Percentiles rank a stretch among this genome's conserved stretches.
Conservation (phyloP, 2,113 vertebrate species). For the Rhea americana region DNA sequence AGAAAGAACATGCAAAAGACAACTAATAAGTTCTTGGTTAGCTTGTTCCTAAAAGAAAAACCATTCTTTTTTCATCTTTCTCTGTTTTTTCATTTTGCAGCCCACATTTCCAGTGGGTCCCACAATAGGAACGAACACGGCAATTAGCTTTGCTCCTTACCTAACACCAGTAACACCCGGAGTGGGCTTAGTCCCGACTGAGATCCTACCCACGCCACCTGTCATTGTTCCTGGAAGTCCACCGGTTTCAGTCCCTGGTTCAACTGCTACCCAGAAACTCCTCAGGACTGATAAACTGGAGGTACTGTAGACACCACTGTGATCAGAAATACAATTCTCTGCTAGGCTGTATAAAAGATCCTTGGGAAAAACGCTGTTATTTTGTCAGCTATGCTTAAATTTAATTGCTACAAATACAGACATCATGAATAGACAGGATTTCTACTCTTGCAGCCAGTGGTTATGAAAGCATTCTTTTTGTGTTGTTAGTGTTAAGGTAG, state of each 20-base stretch:
- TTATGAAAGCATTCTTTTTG: neutral
- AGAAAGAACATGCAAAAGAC: neutral
- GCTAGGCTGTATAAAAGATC: neutral
- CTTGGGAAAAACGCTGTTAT: neutral
- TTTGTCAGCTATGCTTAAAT: neutral
- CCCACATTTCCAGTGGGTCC: slow-evolving; percentile 94
- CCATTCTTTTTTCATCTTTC: slow-evolving; percentile 30
- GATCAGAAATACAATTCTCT: neutral
- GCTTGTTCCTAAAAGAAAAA: neutral
- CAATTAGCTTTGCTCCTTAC: slow-evolving; percentile 92
- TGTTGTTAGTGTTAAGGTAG: neutral
- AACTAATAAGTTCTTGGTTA: neutral
- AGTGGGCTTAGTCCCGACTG: slow-evolving; percentile 91
- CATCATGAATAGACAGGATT: neutral
- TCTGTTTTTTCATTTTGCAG: slow-evolving; percentile 79
- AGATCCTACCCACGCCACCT: slow-evolving; percentile 89
- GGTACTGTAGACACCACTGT: slow-evolving; percentile 76
- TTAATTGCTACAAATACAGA: neutral
- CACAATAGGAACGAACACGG: slow-evolving; percentile 87
- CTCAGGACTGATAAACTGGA: slow-evolving; percentile 95
- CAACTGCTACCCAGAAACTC: slow-evolving; percentile 91
- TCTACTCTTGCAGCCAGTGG: neutral
- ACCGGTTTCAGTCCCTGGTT: slow-evolving; percentile 86
- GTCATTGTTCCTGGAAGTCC: slow-evolving; percentile 91
- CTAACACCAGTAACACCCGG: slow-evolving; percentile 89